Evolutionary conservation across 2,888 invertebrate genomes (phyloP).

Genomic region (Teleiodes luculella): DNA sequence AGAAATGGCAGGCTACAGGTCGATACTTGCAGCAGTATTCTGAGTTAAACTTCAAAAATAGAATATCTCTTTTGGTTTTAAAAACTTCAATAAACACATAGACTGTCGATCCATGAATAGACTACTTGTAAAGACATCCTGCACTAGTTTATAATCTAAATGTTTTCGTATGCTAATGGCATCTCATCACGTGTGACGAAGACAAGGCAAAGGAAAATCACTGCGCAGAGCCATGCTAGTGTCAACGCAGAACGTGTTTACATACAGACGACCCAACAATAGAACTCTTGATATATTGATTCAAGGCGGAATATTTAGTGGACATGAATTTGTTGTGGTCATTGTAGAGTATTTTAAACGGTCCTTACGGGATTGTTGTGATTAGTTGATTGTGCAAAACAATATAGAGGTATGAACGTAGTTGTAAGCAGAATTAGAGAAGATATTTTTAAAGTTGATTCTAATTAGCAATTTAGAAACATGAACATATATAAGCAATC

Average conservation of each 20-base stretch:
- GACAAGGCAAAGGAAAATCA: constrained; percentile 29
- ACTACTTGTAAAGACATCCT: too few relatives aligned
- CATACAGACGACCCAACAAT: constrained; percentile 17
- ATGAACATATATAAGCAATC: too few relatives aligned
- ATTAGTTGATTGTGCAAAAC: background rate
- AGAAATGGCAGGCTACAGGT: too few relatives aligned
- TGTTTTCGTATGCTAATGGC: background rate
- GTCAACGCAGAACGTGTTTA: constrained; percentile 33
- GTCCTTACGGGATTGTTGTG: too few relatives aligned
- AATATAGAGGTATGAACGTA: background rate
- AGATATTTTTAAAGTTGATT: too few relatives aligned
- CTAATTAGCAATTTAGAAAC: too few relatives aligned
- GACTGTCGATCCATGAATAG: background rate
- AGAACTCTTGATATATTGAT: background rate
- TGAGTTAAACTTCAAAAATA: too few relatives aligned
- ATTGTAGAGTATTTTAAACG: too few relatives aligned
- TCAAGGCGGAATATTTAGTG: background rate
- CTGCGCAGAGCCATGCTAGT: constrained; percentile 23
- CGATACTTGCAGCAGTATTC: too few relatives aligned
- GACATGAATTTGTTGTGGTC: too few relatives aligned
- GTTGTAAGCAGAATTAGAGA: too few relatives aligned
- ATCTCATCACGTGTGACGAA: background rate
- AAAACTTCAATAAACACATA: background rate
- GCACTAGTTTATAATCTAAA: background rate
- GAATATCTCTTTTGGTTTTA: too few relatives aligned